Evolutionary conservation across 1,140 invertebrate species (phyloP), one percentile per base, ranked within the genome.

Genomic region (Hirudo medicinalis): DNA sequence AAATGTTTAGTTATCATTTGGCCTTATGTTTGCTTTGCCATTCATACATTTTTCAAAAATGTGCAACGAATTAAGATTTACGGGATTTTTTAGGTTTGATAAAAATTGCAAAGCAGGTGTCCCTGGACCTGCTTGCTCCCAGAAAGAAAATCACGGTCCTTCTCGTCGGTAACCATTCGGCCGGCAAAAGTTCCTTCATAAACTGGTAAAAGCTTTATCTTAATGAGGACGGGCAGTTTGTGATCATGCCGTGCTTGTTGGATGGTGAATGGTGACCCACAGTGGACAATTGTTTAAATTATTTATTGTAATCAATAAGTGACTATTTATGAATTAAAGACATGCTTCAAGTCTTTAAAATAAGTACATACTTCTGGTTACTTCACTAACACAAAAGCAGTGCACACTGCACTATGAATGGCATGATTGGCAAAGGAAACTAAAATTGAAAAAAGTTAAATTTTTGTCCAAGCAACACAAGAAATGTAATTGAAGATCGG

Each of bases 181-280:
- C 86, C 69, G 86, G 86, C 17, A 87, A 87, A 78, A 86, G 85
- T 68, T 85, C 85, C 2, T 87, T 87, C 76, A 86, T 87, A 67
- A 87, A 87, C 75, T 87, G 86, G 86, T 87, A 79, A 82, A 78
- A 76, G 29, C 66, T 25, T 36, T 29, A 70, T 49, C 19, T 8
- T 29, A 60, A 27, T 15, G 6, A 6, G 20, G 60, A 63, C 19
- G 1, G 29, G 13, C 11, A 32, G 27, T 60, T 22, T 63, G 29
- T 17, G 9, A 27, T 17, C 15, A 49, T 15, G 11, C 11, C 13
- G 13, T 49, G 9, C 43, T 5, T 49, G 15, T 5, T 49, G 9
- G 11, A 49, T 27, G 25, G 13, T 63, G 19, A 63, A 25, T 63
- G 9, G 17, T 27, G 60, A 27, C 17, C 17, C 19, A 27, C 17